Evolutionary conservation across 1,140 invertebrate species (phyloP), one percentile per base, ranked within the genome.

Genomic region (Pemphigus obesinymphae): DNA sequence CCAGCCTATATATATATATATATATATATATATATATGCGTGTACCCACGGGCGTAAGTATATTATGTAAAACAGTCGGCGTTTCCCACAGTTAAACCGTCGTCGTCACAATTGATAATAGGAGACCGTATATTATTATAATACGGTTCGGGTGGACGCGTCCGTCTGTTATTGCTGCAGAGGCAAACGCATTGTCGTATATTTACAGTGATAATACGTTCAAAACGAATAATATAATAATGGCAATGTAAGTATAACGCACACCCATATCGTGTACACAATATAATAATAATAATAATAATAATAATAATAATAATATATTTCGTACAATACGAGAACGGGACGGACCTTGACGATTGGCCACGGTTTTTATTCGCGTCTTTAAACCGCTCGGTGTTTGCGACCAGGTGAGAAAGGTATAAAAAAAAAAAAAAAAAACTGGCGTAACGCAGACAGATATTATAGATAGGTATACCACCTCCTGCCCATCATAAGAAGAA

Each of bases 61-160:
- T 72, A 72, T 72, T 72, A 72, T 72, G 66, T 70, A 70, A 70
- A 70, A 23, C 66, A 70, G 66, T 72, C 17, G 23, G 43, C 13
- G 15, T 72, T 48, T 72, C 68, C 40, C 68, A 72, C 43, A 45
- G 68, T 31, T 29, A 8, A 26, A 70, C 23, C 37, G 23, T n/a
- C 68, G 23, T 45, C 23, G 34, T 68, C 63, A 15, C 17, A 68
- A 17, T 8, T 37, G 20, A 40, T 68, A 68, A 34, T 31, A 40
- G 31, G 31, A 8, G 31, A 66, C 17, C 7, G 61, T n/a, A 20
- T 63, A 66, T 66, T n/a, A 55, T 11, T 17, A 29, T 17, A 61
- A 13, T 11, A 11, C 13, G 43, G 43, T 45, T 45, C 10, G 10
- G 43, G 4, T 11, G 43, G 43, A 45, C 5, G 8, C 5, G 10